Base-by-base conservation (phyloP, 2,113 vertebrate genomes). In the Shinisaurus crocodilurus region DNA sequence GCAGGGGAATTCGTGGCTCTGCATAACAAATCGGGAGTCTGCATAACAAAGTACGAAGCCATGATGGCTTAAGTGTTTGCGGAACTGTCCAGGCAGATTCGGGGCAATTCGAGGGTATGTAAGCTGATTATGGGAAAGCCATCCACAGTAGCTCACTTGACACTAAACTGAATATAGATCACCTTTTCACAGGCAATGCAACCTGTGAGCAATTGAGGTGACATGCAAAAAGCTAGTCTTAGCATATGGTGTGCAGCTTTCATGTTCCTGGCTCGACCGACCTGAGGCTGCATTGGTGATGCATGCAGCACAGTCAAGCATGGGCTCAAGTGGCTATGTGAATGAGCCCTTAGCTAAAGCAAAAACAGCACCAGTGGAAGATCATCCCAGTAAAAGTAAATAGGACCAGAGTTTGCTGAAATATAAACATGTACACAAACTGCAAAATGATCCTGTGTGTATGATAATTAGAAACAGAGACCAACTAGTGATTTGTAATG, bases 401-500 rank as follows among this genome's bases (percentile, higher is more conserved):
- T 3, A 48, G 25, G 80, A 37, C 4, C 54, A 48, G 43, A 92
- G 69, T 32, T n/a, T 85, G 6, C 5, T 27, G 57, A 23, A 93
- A 92, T 60, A 85, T 3, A 15, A 20, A 75, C 4, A 0, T 34
- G 29, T 32, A 40, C 37, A 25, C 29, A 74, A 13, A 1, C 16
- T 60, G 27, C 1, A 20, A 85, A 43, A 32, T 1, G 1, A 9
- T 63, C n/a, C 69, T 57, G 18, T 34, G 91, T 82, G 85, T 37
- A 88, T 1, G 18, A 13, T 7, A 82, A 69, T 45, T 12, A 87
- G 12, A 45, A 6, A 6, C 48, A 85, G 15, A 84, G 29, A 6
- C 37, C 89, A 29, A 60, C 0, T 74, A 89, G 94, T 83, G 88
- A 92, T 92, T 3, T 3, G 70, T 80, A 84, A 63, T 43, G 50